Evolutionary conservation across 2,888 invertebrate species (phyloP).

Genomic region (Euzetes globulus): DNA sequence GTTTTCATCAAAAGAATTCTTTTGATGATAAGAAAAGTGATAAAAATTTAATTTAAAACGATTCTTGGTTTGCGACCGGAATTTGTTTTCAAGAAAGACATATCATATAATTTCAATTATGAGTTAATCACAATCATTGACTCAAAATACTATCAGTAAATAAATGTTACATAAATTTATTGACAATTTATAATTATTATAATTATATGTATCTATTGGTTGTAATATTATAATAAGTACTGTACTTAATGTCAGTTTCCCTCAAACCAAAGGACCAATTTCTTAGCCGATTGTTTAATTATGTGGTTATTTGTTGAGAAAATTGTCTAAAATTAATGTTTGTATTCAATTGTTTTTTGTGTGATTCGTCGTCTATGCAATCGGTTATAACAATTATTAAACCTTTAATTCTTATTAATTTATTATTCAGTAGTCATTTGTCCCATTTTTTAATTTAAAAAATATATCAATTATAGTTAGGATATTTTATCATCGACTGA

Average conservation of each 20-base stretch:
- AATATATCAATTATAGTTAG: no score
- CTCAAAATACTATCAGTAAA: no score
- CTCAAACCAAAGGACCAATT: conserved; percentile 5
- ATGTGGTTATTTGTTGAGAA: neutral
- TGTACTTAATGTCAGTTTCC: neutral
- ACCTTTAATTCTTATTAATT: neutral
- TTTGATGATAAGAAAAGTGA: neutral
- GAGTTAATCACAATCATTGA: neutral
- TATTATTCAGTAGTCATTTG: no score
- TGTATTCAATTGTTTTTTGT: neutral
- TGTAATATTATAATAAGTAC: neutral
- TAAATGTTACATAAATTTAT: neutral
- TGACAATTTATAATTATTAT: neutral
- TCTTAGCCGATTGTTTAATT: neutral
- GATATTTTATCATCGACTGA: no score
- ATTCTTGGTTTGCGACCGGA: neutral
- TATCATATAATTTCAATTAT: neutral
- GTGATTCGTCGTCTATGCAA: neutral
- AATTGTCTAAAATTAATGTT: neutral
- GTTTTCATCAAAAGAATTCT: neutral
- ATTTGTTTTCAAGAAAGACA: neutral
- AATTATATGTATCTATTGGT: neutral
- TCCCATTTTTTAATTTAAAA: no score
- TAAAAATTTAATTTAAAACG: neutral
- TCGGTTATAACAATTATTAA: neutral